Evolutionary conservation across 2,113 vertebrate species (phyloP).

Genomic region (Coptodon rendalli): DNA sequence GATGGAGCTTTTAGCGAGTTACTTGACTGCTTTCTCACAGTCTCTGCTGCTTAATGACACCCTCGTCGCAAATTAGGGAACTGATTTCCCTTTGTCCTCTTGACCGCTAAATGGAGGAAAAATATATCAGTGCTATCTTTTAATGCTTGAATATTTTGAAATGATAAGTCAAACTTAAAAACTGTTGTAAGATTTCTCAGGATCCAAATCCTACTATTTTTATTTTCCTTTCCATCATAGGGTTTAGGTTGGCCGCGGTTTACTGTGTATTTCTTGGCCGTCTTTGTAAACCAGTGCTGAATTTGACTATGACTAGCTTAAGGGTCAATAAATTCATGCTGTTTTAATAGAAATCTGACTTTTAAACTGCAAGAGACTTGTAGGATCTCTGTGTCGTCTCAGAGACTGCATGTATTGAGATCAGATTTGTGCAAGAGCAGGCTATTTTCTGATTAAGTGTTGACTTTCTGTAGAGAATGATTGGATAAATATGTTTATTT

Average conservation of each 20-base stretch:
- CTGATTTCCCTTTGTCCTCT: background rate
- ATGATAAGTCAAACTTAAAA: background rate
- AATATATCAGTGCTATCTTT: background rate
- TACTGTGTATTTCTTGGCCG: background rate
- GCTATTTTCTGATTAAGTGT: background rate
- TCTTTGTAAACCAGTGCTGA: background rate
- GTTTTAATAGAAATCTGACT: background rate
- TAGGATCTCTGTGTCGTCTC: background rate
- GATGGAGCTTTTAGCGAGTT: background rate
- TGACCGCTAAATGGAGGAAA: background rate
- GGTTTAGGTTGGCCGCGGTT: background rate
- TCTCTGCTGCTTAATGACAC: background rate
- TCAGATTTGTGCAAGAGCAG: background rate
- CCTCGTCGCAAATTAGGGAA: background rate
- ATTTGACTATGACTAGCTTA: background rate
- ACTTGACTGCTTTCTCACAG: background rate
- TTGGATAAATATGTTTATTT: background rate
- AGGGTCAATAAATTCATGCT: constrained; percentile 1
- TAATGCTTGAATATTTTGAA: background rate
- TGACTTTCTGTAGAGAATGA: background rate
- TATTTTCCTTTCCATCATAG: background rate
- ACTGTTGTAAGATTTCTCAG: background rate
- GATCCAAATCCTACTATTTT: background rate
- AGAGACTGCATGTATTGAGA: background rate
- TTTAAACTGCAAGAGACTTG: background rate